phyloP scores from a whole-genome alignment of 2,888 invertebrate genomes.

The Nipponacmea schrenckii region DNA sequence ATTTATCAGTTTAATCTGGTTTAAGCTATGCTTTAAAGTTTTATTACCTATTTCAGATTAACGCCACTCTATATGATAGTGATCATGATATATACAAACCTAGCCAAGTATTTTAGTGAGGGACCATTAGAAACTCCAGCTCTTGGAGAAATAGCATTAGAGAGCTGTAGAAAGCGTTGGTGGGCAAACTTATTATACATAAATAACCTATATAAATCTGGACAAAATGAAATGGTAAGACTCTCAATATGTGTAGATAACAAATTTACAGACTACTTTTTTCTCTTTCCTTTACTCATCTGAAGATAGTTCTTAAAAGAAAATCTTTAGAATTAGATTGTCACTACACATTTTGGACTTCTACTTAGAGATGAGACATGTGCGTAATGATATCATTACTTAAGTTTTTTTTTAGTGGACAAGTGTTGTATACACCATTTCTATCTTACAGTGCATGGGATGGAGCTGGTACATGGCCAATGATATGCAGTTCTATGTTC shows the following conservation, averaged over 20 bases:
- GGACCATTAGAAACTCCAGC: slow-evolving; percentile 53
- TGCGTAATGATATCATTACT: too few species aligned
- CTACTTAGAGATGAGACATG: too few species aligned
- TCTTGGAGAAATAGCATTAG: slow-evolving; percentile 23
- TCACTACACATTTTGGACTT: too few species aligned
- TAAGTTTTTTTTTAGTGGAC: too few species aligned
- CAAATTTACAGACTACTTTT: too few species aligned
- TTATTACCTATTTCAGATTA: slow-evolving; percentile 55
- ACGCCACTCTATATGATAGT: slow-evolving; percentile 54
- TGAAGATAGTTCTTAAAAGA: too few species aligned
- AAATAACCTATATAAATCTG: slow-evolving; percentile 50
- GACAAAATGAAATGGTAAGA: slow-evolving; percentile 24
- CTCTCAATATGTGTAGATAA: too few species aligned
- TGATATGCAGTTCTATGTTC: slow-evolving; percentile 40
- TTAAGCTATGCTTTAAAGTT: too few species aligned
- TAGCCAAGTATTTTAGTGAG: slow-evolving; percentile 48
- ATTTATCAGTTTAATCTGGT: too few species aligned
- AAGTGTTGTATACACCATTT: not conserved
- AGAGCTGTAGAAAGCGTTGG: slow-evolving; percentile 52
- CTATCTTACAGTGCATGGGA: slow-evolving; percentile 26
- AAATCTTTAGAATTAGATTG: too few species aligned
- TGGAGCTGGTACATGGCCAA: slow-evolving; percentile 43
- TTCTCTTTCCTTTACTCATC: too few species aligned
- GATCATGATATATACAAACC: slow-evolving; percentile 47
- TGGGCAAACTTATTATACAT: slow-evolving; percentile 59